Evolutionary conservation across 2,888 invertebrate species (phyloP), one percentile per base, ranked within the genome.

Genomic region (Phyllotreta cruciferae): DNA sequence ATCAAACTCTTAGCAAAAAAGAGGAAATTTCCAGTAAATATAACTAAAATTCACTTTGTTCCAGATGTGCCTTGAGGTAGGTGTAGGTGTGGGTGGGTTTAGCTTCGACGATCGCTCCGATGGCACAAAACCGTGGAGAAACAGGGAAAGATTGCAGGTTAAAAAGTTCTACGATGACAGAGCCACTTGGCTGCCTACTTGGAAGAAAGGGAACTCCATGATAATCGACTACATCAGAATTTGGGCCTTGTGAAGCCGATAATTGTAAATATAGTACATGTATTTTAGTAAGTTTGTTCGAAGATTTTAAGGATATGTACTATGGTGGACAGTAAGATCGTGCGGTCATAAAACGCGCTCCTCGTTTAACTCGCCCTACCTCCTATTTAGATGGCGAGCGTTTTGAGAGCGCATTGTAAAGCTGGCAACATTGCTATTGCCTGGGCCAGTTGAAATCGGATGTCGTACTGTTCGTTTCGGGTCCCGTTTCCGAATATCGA

Each of bases 81-180:
- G 93, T 0, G 81, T 94, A 6, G 89, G 91, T 36, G 90, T 92
- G 52, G 94, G 92, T 0, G 94, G 94, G 0, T 84, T 87, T 60
- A 88, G 88, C 74, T 93, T 92, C 75, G 85, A 87, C 0, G 90
- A 93, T 1, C 53, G 41, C 14, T 13, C 11, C n/a, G 69, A 70
- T 58, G 76, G 75, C 0, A 72, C 75, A 6, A 94, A 94, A 77
- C 93, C 93, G 0, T 95, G 94, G 93, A 80, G 64, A 34, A 93
- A 93, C 77, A 75, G 76, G 2, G 85, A 86, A 24, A 85, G 87
- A 0, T 87, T 86, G 73, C 87, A 88, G 0, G 86, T 88, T 82
- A 80, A 86, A 6, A 83, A 86, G 62, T 93, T 93, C 82, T 92
- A 90, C 88, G 81, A 83, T 7, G 80, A 84, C 0, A 81, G 83